These are phyloP conservation scores for Athalia cordata DNA, from an alignment of 2,888 invertebrate species.

Conservation along the genomic window DNA sequence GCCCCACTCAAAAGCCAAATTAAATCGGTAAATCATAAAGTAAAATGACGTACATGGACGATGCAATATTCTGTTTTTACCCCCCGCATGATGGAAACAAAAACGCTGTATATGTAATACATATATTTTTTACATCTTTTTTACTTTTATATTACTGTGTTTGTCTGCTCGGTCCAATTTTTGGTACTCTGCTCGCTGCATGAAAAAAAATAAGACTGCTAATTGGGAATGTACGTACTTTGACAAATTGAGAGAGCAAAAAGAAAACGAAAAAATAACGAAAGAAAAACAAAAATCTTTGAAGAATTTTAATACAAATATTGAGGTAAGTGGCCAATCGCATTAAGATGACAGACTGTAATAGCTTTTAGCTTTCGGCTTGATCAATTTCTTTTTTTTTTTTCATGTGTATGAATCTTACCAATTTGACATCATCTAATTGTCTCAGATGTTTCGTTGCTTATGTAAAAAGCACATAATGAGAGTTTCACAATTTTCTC, in stretches of 20 bases:
- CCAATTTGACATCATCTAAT: no score
- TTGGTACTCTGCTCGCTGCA: constrained; percentile 69
- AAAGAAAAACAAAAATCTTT: constrained; percentile 29
- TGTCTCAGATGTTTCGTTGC: no score
- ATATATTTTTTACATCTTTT: constrained; percentile 45
- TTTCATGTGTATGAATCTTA: background rate
- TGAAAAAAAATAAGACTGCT: constrained; percentile 59
- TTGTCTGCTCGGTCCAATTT: constrained; percentile 64
- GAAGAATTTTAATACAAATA: constrained; percentile 34
- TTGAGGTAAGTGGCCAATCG: constrained; percentile 64
- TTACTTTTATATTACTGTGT: constrained; percentile 45
- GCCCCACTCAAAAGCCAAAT: no score
- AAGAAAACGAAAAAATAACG: no score
- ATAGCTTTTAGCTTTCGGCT: constrained; percentile 33
- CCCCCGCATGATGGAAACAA: no score
- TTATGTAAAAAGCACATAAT: no score
- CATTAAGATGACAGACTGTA: constrained; percentile 57
- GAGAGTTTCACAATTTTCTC: no score
- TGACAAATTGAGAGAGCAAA: background rate
- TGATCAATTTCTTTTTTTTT: constrained; percentile 48
- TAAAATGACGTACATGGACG: no score
- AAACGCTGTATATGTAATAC: no score
- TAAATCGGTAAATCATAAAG: no score
- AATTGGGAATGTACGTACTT: constrained; percentile 65
- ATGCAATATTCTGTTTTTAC: no score